Evolutionary conservation across 2,888 invertebrate species (phyloP), one percentile per base, ranked within the genome.

Genomic region (Polietes domitor): DNA sequence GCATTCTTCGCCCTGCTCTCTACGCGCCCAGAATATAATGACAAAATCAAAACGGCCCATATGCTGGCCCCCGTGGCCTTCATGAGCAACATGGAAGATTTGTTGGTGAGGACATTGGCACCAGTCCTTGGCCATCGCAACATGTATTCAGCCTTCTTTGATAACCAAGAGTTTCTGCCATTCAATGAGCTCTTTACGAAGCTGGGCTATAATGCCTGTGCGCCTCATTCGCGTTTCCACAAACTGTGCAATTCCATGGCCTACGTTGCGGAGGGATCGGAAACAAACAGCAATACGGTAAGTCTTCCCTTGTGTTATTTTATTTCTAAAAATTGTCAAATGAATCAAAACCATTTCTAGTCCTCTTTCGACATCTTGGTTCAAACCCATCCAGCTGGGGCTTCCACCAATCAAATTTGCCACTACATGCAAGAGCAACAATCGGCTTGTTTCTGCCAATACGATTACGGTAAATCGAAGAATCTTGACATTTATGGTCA

Each of bases 141-240:
- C n/a, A n/a, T n/a, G n/a, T n/a, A n/a, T n/a, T n/a, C n/a, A n/a
- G n/a, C n/a, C n/a, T n/a, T n/a, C n/a, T n/a, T n/a, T n/a, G n/a
- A n/a, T n/a, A n/a, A n/a, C n/a, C n/a, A n/a, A n/a, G 95, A 96
- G 88, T 94, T 96, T 79, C 82, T 94, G 71, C 96, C 96, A 0
- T 93, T 93, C 55, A 91, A 88, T 65, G 89, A 88, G 0, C 89
- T 95, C 0, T 88, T 93, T 82, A 90, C 92, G 2, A 90, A 92
- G 0, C 90, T 93, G 6, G 93, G 93, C 0, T 89, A 93, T 72
- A 84, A 92, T n/a, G n/a, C n/a, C n/a, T n/a, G n/a, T 0, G 50
- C 1, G 0, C 32, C 7, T 32, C 32, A 32, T 32, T 5, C 32
- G 7, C 32, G 37, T 37, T 37, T 32, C 7, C 32, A 5, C 32